Conservation (phyloP, 2,888 invertebrate genomes). For the Hirtodrosophila duncani region DNA sequence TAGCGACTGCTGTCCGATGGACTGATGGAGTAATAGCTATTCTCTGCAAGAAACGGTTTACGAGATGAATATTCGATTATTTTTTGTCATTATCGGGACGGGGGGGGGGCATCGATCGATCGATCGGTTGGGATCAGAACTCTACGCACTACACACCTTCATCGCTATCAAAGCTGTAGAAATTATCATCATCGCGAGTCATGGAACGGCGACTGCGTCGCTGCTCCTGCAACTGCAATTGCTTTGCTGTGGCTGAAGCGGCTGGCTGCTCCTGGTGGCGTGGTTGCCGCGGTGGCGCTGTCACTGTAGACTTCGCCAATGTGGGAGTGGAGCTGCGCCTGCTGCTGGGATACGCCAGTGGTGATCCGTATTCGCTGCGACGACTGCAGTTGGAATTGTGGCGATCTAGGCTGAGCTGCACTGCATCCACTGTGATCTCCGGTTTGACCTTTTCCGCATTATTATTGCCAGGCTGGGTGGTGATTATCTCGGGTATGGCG, state of each 20-base stretch:
- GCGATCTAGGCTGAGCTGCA: constrained; percentile 35
- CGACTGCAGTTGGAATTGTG: constrained; percentile 62
- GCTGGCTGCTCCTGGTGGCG: too few relatives aligned
- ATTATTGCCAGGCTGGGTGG: constrained; percentile 25
- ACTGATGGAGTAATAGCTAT: constrained; percentile 75
- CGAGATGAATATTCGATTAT: background rate
- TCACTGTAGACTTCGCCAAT: too few relatives aligned
- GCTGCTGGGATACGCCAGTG: constrained; percentile 68
- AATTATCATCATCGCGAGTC: constrained; percentile 75
- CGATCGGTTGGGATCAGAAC: background rate
- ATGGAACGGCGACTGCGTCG: constrained; percentile 67
- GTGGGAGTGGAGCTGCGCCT: constrained; percentile 60
- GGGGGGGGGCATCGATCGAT: background rate
- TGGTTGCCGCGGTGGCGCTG: background rate
- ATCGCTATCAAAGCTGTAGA: constrained; percentile 77
- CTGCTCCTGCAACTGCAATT: constrained; percentile 12
- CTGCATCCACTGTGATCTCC: background rate
- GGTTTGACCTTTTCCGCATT: constrained; percentile 20
- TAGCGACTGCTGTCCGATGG: constrained; percentile 73
- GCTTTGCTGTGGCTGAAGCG: constrained; percentile 10
- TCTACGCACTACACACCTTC: constrained; percentile 67
- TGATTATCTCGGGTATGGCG: constrained; percentile 45
- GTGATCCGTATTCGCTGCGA: constrained; percentile 75
- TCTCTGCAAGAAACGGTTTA: constrained; percentile 49
- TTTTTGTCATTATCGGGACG: background rate